Base-by-base conservation (phyloP, 2,888 invertebrate species). In the Stenichneumon culpator region DNA sequence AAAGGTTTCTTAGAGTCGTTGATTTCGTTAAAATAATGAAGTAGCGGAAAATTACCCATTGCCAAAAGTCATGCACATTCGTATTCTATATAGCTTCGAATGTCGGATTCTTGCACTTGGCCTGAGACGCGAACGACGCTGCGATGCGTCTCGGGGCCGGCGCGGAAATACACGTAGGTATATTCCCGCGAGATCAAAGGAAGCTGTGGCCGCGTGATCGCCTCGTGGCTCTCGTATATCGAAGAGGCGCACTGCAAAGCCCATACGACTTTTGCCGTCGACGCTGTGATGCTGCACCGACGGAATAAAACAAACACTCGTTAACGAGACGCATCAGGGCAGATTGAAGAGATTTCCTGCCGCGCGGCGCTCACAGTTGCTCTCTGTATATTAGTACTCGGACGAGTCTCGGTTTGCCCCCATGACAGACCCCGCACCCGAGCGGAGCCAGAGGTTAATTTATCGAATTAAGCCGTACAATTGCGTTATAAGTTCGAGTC, bases 331-430 rank as follows among this genome's bases (percentile, higher is more conserved):
- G 90, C 92, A 93, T 93, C 91, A 91, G 90, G 88, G 89, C 92
- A 93, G 92, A 93, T 93, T 93, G 92, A 92, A 93, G 92, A 93
- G 93, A 93, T 93, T 93, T 93, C 93, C 93, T 93, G 93, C 91
- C 90, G 90, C 90, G 89, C 91, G 86, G 86, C 87, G 86, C 88
- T 86, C 87, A 44, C 44, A 86, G 86, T 86, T 83, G 85, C 83
- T 74, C 86, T 80, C 63, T 28, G 68, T 80, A 79, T 68, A 73
- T 83, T 68, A 63, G 75, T 68, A 68, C 60, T 57, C 75, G 32
- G 77, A 79, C 39, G 69, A 78, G 74, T 70, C 63, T 68, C 82
- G 67, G 60, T 63, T 67, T 73, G 54, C 79, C 86, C 83, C 79
- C 84, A 88, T 82, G 86, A 50, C 54, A 52, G 77, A 73, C 72